phyloP scores from a whole-genome alignment of 2,888 invertebrate genomes.

The Diarsia rubi region DNA sequence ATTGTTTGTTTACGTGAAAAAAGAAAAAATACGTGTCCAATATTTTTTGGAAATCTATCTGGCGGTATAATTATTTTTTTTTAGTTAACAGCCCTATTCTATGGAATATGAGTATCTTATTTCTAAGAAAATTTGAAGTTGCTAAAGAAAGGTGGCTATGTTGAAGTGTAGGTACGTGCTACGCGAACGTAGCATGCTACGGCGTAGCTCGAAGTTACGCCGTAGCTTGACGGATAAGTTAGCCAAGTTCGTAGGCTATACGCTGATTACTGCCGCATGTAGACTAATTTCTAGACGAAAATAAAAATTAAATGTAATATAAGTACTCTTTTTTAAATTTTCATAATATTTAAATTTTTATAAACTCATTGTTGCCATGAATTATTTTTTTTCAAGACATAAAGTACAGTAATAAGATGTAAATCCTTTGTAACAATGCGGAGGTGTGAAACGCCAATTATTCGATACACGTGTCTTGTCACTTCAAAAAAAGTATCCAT shows the following conservation, averaged over 20 bases:
- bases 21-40: no score
- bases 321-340: background rate
- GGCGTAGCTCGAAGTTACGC: conserved; percentile 25
- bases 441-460: background rate
- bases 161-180: conserved; percentile 9
- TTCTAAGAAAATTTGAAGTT: background rate
- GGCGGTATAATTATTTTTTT: no score
- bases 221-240: conserved; percentile 2
- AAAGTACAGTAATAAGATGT: no score
- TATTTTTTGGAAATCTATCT: no score
- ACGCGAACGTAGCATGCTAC: conserved; percentile 34
- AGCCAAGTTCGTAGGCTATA: background rate
- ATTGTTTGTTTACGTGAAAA: no score
- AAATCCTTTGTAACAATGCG: background rate
- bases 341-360: background rate
- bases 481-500: background rate
- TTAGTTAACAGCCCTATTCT: no score
- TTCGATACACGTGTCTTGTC: background rate
- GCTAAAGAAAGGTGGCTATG: background rate
- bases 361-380: background rate
- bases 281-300: background rate
- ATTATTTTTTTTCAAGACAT: background rate
- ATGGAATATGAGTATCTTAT: background rate
- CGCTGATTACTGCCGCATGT: background rate
- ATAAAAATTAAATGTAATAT: no score